Evolutionary conservation across 2,888 invertebrate species (phyloP).

Genomic region (Norana najaformis): DNA sequence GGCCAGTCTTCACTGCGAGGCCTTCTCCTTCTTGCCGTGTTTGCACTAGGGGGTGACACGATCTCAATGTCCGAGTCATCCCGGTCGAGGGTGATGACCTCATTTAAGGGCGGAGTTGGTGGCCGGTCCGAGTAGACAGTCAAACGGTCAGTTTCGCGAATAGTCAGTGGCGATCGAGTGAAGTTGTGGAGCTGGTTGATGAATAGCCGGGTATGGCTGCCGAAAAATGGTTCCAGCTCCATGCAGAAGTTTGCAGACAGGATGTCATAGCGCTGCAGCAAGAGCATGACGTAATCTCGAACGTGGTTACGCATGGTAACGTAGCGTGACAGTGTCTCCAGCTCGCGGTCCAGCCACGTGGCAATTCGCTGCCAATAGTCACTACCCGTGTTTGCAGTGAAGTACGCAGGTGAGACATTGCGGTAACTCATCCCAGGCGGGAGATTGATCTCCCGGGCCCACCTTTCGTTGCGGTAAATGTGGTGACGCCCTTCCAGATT

Average conservation of each 20-base stretch:
- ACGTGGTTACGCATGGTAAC: constrained; percentile 66
- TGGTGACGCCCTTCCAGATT: neutral
- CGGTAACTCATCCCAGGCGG: constrained; percentile 39
- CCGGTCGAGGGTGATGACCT: neutral
- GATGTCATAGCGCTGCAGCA: constrained; percentile 65
- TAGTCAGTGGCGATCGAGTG: constrained; percentile 82
- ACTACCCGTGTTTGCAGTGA: constrained; percentile 72
- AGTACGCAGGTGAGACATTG: constrained; percentile 57
- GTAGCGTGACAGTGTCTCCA: constrained; percentile 72
- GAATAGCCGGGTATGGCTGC: constrained; percentile 79
- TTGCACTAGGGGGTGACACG: neutral
- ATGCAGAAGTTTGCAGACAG: constrained; percentile 71
- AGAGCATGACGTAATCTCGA: constrained; percentile 72
- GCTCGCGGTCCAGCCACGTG: constrained; percentile 85
- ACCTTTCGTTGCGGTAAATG: neutral
- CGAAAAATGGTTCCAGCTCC: constrained; percentile 73
- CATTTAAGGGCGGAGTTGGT: neutral
- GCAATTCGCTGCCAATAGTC: constrained; percentile 73
- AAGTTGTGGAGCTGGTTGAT: constrained; percentile 85
- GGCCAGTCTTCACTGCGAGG: neutral
- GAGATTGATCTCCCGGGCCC: neutral
- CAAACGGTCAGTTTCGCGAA: constrained; percentile 70
- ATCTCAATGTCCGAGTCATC: constrained; percentile 24
- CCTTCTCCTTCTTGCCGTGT: neutral
- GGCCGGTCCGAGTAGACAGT: constrained; percentile 53